Conservation (phyloP, 2,113 vertebrate species). For the Hassar affinis region DNA sequence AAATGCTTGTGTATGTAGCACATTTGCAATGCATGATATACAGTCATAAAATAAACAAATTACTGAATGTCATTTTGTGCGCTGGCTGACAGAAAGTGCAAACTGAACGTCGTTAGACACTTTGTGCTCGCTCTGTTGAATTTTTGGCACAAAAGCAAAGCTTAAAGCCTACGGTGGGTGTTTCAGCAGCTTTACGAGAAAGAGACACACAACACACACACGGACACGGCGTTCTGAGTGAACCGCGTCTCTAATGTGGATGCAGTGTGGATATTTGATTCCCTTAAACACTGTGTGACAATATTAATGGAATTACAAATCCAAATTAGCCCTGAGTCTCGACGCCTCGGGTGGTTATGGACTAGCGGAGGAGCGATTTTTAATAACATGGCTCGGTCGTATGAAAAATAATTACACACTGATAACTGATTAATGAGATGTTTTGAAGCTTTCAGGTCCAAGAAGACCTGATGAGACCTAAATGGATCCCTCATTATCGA, state of each 20-base stretch:
- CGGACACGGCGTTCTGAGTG: constrained; percentile 34
- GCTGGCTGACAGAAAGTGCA: not conserved
- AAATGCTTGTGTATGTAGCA: too few species aligned
- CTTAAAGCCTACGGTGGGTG: constrained; percentile 29
- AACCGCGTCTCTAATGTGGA: constrained; percentile 32
- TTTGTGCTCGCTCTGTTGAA: constrained; percentile 14
- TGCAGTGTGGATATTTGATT: constrained; percentile 44
- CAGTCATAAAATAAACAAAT: too few species aligned
- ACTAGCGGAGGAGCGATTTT: constrained; percentile 34
- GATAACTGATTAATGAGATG: constrained; percentile 48
- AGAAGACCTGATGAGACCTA: constrained; percentile 34
- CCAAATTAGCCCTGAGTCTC: constrained; percentile 40
- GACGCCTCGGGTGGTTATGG: constrained; percentile 40
- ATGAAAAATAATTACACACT: constrained; percentile 49
- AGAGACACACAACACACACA: constrained; percentile 30
- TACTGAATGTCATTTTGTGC: not conserved
- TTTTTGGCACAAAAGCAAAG: constrained; percentile 29
- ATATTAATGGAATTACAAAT: constrained; percentile 53
- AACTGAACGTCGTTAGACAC: constrained; percentile 36
- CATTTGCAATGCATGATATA: not conserved
- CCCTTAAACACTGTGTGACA: constrained; percentile 45
- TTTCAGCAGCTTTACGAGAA: constrained; percentile 20
- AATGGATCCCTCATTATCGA: constrained; percentile 27
- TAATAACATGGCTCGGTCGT: constrained; percentile 40
- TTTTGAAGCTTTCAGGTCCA: constrained; percentile 34